Evolutionary conservation across 2,888 invertebrate species (phyloP), one percentile per base, ranked within the genome.

Genomic region (Entomobrya multifasciata): DNA sequence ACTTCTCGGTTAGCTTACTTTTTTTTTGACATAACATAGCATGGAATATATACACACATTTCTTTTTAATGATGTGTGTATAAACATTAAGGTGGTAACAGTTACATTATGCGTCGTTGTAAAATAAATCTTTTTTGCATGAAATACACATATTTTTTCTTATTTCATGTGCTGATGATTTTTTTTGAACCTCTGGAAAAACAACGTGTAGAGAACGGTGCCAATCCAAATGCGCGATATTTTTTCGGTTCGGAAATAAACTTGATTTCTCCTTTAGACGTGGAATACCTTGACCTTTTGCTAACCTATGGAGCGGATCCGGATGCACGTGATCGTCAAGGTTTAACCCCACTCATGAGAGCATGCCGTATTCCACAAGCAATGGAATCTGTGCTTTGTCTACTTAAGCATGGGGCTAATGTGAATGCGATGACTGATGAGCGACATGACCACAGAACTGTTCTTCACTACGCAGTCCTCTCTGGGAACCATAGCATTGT

Each of bases 191-290:
- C 27, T 6, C 49, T 72, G 72, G 52, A 70, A 72, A 72, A 47
- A 2, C 52, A 1, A 30, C 3, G 10, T 70, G 70, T 94, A 94
- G 90, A 97, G 91, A 95, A 96, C 90, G 97, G 97, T 0, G 97
- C 97, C 0, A 96, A 97, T 92, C 96, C 97, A 5, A 97, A 98
- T 93, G 96, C 97, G 91, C 94, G 96, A n/a, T 97, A 97, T 93
- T 97, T 97, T 93, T 96, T 97, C 92, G 97, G 97, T 5, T 94
- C 96, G 0, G 97, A 98, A 93, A 96, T 98, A 91, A 97, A 97
- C 92, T 94, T 97, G 92, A 95, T 97, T 2, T 96, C 96, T 0
- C 94, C 95, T 8, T 92, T 95, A 88, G 96, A 97, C 91, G 93
- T 96, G 76, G 95, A 96, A 90, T 97, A 96, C 92, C 92, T 98